These are phyloP conservation scores for Crotalus tigris DNA, from an alignment of 2,113 vertebrate species.

Conservation along the genomic window DNA sequence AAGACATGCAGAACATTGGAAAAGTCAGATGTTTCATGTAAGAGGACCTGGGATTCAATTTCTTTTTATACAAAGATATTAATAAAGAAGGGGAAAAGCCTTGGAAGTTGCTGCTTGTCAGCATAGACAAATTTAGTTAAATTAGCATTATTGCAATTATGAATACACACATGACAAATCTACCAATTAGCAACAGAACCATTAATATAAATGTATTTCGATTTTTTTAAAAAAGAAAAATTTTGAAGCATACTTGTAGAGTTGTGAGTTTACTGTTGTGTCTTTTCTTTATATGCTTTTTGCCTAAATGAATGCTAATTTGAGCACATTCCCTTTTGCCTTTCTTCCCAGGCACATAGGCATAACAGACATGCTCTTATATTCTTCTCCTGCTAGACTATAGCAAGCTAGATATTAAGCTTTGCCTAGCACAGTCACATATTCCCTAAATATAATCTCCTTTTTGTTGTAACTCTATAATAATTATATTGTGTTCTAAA, in stretches of 20 bases:
- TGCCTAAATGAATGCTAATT: neutral
- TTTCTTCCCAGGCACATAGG: neutral
- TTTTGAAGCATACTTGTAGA: neutral
- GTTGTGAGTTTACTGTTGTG: neutral
- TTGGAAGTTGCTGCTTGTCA: neutral
- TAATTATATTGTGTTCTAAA: neutral
- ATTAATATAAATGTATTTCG: neutral
- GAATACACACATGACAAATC: slow-evolving; percentile 2
- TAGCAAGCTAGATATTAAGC: neutral
- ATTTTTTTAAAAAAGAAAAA: neutral
- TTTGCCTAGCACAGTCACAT: neutral
- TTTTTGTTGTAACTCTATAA: neutral
- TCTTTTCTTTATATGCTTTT: neutral
- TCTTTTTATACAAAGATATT: neutral
- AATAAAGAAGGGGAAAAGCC: neutral
- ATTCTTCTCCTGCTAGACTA: neutral
- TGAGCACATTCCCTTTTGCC: neutral
- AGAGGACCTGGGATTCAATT: neutral
- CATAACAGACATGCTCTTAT: neutral
- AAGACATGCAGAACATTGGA: neutral
- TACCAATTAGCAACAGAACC: neutral
- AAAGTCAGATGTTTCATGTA: neutral
- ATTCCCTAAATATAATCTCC: neutral
- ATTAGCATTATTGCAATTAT: neutral
- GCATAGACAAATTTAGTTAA: neutral